These are phyloP conservation scores for Empidonax traillii DNA, from an alignment of 2,113 vertebrate species.

Conservation along the genomic window DNA sequence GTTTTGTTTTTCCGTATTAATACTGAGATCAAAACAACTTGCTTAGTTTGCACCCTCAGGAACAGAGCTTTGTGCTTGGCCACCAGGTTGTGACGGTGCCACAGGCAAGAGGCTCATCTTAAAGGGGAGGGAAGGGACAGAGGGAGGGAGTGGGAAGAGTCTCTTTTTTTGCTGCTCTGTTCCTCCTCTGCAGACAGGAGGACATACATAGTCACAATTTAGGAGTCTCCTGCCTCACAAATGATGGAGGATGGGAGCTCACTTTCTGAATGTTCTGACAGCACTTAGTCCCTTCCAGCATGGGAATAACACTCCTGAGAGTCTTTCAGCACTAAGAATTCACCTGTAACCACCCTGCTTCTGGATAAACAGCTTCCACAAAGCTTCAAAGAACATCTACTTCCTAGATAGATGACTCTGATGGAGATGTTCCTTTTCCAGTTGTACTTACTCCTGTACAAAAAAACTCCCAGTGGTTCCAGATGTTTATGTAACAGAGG, in stretches of 20 bases:
- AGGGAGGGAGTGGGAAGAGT: not conserved
- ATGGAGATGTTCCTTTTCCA: not conserved
- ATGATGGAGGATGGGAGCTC: not conserved
- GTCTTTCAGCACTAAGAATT: not conserved
- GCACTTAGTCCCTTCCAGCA: not conserved
- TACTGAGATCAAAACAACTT: conserved; percentile 20
- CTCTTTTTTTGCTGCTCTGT: not conserved
- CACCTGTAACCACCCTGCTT: not conserved
- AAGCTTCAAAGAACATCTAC: not conserved
- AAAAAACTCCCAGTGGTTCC: not conserved
- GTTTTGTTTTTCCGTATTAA: not conserved
- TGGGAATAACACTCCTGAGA: not conserved
- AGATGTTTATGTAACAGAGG: not conserved
- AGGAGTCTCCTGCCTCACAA: not conserved
- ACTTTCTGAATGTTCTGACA: not conserved
- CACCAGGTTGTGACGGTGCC: not conserved
- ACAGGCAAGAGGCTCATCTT: not conserved
- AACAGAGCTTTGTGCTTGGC: not conserved
- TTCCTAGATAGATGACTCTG: not conserved
- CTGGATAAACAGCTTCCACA: not conserved
- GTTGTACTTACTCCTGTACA: not conserved
- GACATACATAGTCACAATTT: not conserved
- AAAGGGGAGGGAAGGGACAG: not conserved
- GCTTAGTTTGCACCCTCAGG: not conserved
- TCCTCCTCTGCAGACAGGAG: not conserved